Conservation (phyloP, 2,888 invertebrate species). For the Leucophenga maculata region DNA sequence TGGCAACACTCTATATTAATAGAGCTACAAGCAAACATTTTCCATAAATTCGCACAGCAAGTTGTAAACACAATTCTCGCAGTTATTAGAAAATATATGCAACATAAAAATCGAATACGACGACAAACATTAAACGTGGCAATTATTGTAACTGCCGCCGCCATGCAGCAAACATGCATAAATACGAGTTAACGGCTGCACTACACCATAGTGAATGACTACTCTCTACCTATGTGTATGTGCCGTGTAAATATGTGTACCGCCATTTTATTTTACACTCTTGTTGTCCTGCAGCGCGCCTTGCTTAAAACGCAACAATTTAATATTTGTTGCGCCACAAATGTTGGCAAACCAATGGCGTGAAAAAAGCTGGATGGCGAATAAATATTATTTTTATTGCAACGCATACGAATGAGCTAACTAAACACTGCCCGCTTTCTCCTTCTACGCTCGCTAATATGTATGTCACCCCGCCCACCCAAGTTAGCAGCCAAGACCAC, state of each 20-base stretch:
- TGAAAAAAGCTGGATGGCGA: background rate
- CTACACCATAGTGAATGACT: background rate
- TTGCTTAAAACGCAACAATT: constrained; percentile 14
- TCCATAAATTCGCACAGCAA: no score
- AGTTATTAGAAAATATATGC: background rate
- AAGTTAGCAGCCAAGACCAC: constrained; percentile 7
- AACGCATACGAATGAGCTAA: no score
- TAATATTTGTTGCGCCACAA: constrained; percentile 24
- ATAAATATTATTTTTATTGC: constrained; percentile 21
- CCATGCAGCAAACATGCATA: constrained; percentile 1
- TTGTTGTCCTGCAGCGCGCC: background rate
- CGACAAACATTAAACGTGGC: constrained; percentile 7
- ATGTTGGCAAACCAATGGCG: constrained; percentile 13
- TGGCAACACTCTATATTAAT: no score
- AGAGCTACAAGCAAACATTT: no score
- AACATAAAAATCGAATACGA: no score
- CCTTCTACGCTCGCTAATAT: no score
- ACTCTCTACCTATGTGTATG: background rate
- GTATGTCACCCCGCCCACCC: background rate
- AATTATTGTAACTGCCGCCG: constrained; percentile 2
- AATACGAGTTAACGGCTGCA: background rate
- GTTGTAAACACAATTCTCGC: background rate
- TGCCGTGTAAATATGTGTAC: background rate
- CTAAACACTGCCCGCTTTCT: no score
- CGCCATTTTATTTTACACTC: background rate